Percentiles rank a stretch among this genome's conserved stretches.
These are phyloP conservation scores for Meleagris gallopavo DNA, from an alignment of 2,113 vertebrate genomes.

Conservation along the genomic window DNA sequence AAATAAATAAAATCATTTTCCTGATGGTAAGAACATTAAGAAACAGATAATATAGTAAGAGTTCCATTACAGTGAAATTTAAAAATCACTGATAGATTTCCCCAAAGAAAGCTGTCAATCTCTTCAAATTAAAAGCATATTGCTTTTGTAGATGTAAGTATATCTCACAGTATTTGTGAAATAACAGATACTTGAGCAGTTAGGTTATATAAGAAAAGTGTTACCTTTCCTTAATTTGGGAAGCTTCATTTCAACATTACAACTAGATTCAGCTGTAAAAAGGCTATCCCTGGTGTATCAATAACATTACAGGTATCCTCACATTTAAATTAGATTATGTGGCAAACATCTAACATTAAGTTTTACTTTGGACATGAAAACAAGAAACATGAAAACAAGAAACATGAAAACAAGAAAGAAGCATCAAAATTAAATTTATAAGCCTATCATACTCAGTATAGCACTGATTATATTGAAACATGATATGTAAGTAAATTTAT, in stretches of 20 bases:
- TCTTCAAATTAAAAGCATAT: neutral
- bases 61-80: neutral
- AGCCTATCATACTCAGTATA: neutral
- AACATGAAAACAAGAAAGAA: neutral
- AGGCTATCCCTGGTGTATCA: neutral
- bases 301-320: neutral
- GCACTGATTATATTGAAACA: neutral
- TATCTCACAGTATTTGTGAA: neutral
- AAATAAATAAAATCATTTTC: constrained; percentile 45
- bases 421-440: neutral
- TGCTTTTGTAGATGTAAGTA: neutral
- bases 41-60: constrained; percentile 12
- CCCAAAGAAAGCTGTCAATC: neutral
- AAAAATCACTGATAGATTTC: neutral
- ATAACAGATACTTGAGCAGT: neutral
- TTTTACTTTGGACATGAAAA: neutral
- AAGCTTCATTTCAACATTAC: neutral
- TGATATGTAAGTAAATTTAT: neutral
- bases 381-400: neutral
- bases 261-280: neutral
- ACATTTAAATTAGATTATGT: neutral
- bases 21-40: constrained; percentile 25
- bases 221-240: neutral
- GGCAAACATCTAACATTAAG: neutral
- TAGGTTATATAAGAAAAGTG: neutral